Evolutionary conservation across 2,113 vertebrate genomes (phyloP).

Genomic region (Gavia stellata): DNA sequence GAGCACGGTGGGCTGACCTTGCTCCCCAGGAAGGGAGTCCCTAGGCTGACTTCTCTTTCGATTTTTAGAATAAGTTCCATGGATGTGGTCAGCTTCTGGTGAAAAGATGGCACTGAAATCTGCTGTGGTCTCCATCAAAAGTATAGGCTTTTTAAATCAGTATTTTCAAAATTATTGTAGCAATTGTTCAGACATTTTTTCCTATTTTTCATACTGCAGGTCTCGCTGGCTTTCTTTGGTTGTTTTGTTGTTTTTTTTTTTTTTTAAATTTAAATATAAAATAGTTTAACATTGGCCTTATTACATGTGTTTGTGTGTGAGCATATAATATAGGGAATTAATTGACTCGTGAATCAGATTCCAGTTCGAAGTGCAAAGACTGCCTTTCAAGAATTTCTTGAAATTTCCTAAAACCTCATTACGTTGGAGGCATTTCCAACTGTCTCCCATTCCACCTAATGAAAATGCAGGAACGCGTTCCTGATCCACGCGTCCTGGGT

Average conservation of each 20-base stretch:
- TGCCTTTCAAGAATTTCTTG: neutral
- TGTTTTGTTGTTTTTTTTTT: neutral
- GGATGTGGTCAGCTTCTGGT: neutral
- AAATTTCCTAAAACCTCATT: neutral
- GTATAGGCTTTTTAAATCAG: neutral
- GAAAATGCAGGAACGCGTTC: neutral
- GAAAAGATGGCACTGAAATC: neutral
- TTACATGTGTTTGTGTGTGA: too few species aligned
- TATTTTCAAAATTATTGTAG: neutral
- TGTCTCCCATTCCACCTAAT: neutral
- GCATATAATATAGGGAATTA: neutral
- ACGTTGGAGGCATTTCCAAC: neutral
- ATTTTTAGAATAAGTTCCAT: neutral
- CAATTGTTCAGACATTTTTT: neutral
- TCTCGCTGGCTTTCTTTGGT: neutral
- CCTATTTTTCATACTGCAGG: neutral
- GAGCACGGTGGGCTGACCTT: neutral
- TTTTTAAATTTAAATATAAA: neutral
- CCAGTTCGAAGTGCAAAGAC: neutral
- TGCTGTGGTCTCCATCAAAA: neutral
- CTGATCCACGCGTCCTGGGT: accelerated
- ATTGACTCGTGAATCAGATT: neutral
- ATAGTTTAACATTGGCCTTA: neutral
- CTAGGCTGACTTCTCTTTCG: neutral
- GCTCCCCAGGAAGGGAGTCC: neutral